A percentile compares a stretch with the other conserved stretches of the same genome.
Conservation (phyloP, 2,888 invertebrate genomes). For the Synanthedon myopaeformis region DNA sequence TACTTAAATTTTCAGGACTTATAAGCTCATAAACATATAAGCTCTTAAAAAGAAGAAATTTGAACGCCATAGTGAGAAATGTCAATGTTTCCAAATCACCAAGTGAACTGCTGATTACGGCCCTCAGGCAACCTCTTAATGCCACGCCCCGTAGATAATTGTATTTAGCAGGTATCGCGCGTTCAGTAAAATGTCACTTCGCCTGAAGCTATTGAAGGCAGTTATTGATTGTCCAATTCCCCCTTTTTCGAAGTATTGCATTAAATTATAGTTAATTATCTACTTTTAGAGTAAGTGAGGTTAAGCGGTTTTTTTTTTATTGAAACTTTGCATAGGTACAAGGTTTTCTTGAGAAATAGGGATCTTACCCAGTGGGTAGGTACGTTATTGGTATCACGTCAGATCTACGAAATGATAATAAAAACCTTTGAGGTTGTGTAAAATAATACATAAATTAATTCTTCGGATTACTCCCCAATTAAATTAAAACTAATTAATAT, state of each 20-base stretch:
- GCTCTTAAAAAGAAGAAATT: too few relatives aligned
- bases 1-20: too few relatives aligned
- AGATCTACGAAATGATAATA: too few relatives aligned
- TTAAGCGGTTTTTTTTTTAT: not conserved
- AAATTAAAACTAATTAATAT: too few relatives aligned
- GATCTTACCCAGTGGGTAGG: too few relatives aligned
- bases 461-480: too few relatives aligned
- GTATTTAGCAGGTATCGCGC: slow-evolving; percentile 20
- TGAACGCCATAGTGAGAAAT: too few relatives aligned
- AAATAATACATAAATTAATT: too few relatives aligned
- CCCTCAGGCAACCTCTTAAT: slow-evolving; percentile 20
- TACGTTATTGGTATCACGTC: too few relatives aligned
- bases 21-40: too few relatives aligned
- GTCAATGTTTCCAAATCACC: not conserved
- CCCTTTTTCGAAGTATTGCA: not conserved
- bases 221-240: not conserved
- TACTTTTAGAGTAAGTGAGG: not conserved
- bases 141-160: slow-evolving; percentile 22
- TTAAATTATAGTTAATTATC: not conserved
- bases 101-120: slow-evolving; percentile 18
- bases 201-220: not conserved
- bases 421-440: too few relatives aligned
- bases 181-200: not conserved
- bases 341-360: not conserved
- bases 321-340: not conserved